Evolutionary conservation across 2,113 vertebrate genomes (phyloP).

Genomic region (Hylia prasina): DNA sequence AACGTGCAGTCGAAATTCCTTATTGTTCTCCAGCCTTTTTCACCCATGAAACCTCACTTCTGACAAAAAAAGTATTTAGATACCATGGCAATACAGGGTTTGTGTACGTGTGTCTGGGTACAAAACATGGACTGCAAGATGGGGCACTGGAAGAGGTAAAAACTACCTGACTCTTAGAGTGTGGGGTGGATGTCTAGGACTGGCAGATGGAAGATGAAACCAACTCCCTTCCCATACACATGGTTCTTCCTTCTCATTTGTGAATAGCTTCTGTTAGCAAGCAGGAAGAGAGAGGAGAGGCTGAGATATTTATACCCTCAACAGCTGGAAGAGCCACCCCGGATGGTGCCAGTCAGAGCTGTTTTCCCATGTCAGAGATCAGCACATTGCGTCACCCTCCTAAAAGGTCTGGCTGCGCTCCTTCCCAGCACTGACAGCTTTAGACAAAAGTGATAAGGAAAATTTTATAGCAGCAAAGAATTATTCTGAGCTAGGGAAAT

Average conservation of each 20-base stretch:
- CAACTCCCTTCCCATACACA: not conserved
- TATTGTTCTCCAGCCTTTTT: not conserved
- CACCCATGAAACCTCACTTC: not conserved
- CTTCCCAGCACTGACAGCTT: accelerated
- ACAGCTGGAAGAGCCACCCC: not conserved
- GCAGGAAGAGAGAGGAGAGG: not conserved
- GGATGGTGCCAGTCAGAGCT: not conserved
- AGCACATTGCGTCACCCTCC: not conserved
- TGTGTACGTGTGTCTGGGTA: not conserved
- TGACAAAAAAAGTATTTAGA: not conserved
- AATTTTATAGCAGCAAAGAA: not conserved
- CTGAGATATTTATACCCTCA: not conserved
- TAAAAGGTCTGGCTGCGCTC: not conserved
- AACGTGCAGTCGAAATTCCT: not conserved
- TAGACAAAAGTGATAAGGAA: not conserved
- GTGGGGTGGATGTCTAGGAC: too few species aligned
- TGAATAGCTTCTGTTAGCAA: not conserved
- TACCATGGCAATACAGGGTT: not conserved
- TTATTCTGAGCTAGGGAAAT: not conserved
- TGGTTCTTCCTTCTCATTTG: not conserved
- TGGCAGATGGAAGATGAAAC: not conserved
- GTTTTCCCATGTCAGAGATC: not conserved
- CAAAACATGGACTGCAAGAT: not conserved
- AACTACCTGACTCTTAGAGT: accelerated
- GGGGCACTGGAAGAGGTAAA: not conserved